Base-by-base conservation (phyloP, 1,140 invertebrate species). In the Nixonia krombeini region DNA sequence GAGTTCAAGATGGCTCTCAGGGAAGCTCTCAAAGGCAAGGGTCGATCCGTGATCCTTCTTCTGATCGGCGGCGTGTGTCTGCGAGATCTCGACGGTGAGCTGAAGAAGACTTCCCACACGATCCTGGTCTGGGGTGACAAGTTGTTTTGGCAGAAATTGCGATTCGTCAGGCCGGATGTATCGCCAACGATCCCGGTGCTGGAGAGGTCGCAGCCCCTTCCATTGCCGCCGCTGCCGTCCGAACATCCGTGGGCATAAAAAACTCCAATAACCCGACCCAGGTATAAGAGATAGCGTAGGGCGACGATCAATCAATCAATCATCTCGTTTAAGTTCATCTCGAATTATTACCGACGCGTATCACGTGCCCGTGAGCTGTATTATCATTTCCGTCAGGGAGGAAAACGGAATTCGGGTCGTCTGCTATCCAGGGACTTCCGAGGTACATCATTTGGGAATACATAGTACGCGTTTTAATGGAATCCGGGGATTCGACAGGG, bases 1-100 rank as follows among this genome's bases (percentile, higher is more conserved):
- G 96, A 97, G 84, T 96, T 97, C 80, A 95, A 96, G 84, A 91
- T 91, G 40, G 95, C 96, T 1, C 87, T 97, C n/a, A 92, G 94
- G 76, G 94, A 96, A 82, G 92, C 94, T 47, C 89, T 97, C 41
- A 94, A 94, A 84, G 91, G 93, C 76, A 88, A 91, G 72, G 87
- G 91, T 69, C 90, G 92, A 76, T 90, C 91, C 77, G 88, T 96
- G 58, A 94, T 97, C 62, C 91, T 96, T 64, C 89, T 97, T 50
- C 87, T 96, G 16, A 89, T 94, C 62, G 94, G 94, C 5, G 94
- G 95, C 64, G 85, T 95, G 45, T 92, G 92, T 25, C 90, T 92
- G 51, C 88, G 92, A 31, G 94, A 96, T 81, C 88, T 98, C 35
- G 96, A 97, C 80, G 89, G 93, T 29, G 95, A 97, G 84, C 88